Base-by-base conservation (phyloP, 2,888 invertebrate species). In the Cryptocephalus primarius region DNA sequence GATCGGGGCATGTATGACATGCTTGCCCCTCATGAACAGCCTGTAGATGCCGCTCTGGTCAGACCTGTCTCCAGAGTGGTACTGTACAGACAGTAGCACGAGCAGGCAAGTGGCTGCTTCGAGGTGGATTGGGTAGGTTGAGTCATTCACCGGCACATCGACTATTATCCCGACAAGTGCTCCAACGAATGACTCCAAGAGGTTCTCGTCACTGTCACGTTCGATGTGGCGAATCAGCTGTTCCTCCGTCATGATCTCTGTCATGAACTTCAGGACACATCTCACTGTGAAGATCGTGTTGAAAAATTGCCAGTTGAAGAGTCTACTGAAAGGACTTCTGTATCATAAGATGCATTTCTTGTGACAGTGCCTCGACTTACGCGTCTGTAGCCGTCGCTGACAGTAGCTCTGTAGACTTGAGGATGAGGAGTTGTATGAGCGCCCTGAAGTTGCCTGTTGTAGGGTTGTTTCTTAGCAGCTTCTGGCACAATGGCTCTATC, bases 251-350 rank as follows among this genome's bases (percentile, higher is more conserved):
- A 93, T 81, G 58, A 87, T 87, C 68, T 96, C 93, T 10, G 92
- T 85, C 38, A 96, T 75, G 65, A 91, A 95, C 67, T 95, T 95
- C 48, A 83, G 72, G 52, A 86, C 80, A 54, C 79, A 87, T 60
- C 95, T 79, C 48, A 95, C 82, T 31, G 94, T 86, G 62, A 94
- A 92, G 42, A 99, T 70, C 0, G 91, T 88, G 71, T 97, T 97
- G 70, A 88, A 91, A 0, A 91, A 85, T 69, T 96, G 95, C 92
- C 94, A 95, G 44, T 89, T 85, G 59, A 92, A 82, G 60, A 84
- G 74, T 56, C 79, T 79, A 60, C 85, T 85, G 64, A 47, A 76
- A 76, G 55, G 48, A 60, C 3, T 22, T 6, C 2, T 6, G 22
- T 22, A 6, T 22, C 22, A 4, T 22, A 22, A 4, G 22, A 6